Evolutionary conservation across 64 coral and sea anemone species (phyloP).

Genomic region (Stichodactyla helianthus): DNA sequence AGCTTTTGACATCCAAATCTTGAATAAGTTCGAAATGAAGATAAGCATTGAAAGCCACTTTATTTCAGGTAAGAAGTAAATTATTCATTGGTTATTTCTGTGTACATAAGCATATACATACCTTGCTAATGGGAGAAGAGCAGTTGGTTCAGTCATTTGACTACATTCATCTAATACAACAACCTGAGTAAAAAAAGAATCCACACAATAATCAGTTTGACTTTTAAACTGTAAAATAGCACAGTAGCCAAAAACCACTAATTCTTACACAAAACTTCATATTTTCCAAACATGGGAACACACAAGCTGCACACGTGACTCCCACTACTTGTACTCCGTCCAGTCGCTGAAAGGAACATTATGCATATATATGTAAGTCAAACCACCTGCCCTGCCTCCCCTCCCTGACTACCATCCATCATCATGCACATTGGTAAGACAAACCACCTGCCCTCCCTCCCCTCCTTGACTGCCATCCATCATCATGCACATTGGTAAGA

Average conservation of each 20-base stretch:
- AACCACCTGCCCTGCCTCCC: no score
- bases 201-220: neutral
- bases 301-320: conserved; percentile 92
- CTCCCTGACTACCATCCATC: no score
- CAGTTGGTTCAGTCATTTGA: conserved; percentile 96
- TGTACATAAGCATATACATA: neutral
- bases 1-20: conserved; percentile 97
- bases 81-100: no score
- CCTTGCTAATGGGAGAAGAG: conserved; percentile 87
- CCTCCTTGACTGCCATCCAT: no score
- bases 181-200: conserved; percentile 38
- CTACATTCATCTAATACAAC: conserved; percentile 90
- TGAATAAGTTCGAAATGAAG: neutral
- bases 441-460: no score
- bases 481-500: no score
- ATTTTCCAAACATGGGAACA: conserved; percentile 80
- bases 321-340: conserved; percentile 79
- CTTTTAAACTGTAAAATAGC: no score
- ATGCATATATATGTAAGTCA: no score
- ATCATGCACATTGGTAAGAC: no score
- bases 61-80: neutral
- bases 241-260: neutral
- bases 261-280: conserved; percentile 79
- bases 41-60: no score
- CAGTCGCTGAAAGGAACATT: conserved; percentile 39